Base-by-base conservation (phyloP, 2,888 invertebrate species). In the Agonum fuliginosum region DNA sequence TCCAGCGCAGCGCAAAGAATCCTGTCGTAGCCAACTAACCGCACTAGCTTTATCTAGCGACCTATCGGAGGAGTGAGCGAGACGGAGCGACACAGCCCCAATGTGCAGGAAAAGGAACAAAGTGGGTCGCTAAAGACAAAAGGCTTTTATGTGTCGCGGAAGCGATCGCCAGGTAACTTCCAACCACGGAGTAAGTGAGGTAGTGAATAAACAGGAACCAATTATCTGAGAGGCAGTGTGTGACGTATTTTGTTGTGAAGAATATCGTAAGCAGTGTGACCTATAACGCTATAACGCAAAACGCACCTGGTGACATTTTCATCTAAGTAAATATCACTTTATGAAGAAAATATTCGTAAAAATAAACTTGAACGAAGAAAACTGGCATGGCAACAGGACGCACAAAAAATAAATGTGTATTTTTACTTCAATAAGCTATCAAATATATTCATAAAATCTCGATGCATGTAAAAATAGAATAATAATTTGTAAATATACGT, bases 141-240 rank as follows among this genome's bases (percentile, higher is more conserved):
- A 73, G 73, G 58, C 54, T 58, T 58, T 73, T 54, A 58, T 58
- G 58, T 62, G 62, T 37, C 62, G 48, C 73, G 73, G 73, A 73
- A 73, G 62, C 73, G 58, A 73, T 73, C 73, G 73, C 37, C 58
- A 73, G 73, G 54, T 73, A 73, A 73, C 54, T 73, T 73, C 62
- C 73, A 58, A 27, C 51, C 20, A 30, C 71, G 34, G 30, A 71
- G 67, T 24, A 24, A 24, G 22, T 19, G 54, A 20, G 67, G 8
- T 5, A 19, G 43, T 81, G 82, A 81, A 81, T 81, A 79, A 79
- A 81, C 82, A 82, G 82, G 82, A 83, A 82, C 82, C 83, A 83
- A 83, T 83, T 83, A 83, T 62, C 82, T 81, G 81, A 80, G 22
- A 41, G 30, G 46, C 22, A 22, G 70, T 46, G 46, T 46, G 70